Base-by-base conservation (phyloP, 2,113 vertebrate genomes). In the Poeciliopsis prolifica region DNA sequence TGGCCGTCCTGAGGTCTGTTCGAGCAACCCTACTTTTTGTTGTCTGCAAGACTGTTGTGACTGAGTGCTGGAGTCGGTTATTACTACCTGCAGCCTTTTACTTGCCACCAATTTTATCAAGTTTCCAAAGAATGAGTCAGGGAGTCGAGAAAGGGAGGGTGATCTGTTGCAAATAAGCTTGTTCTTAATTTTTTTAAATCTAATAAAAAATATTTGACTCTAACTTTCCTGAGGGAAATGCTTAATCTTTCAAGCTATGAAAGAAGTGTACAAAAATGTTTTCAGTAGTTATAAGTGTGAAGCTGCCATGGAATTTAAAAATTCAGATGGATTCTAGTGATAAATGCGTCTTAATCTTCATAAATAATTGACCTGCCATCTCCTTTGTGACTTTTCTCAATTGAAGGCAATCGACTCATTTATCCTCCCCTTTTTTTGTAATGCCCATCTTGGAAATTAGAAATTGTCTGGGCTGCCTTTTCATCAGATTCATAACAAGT, bases 401-500 rank as follows among this genome's bases (percentile, higher is more conserved):
- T 82, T 48, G 66, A 78, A 58, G 66, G 51, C 1, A 75, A 10
- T 10, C 13, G 30, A 60, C 51, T 44, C 15, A 75, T 67, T 65
- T 85, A 75, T 28, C 68, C 31, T 35, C 11, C n/a, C 1, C 19
- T 42, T 31, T 11, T 61, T 68, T 61, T 73, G 35, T 26, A 22
- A 11, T 64, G 37, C 51, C 35, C 61, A 24, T 77, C 60, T 73
- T 72, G 28, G 74, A 79, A 74, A 61, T 64, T 60, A 30, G 74
- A 79, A 72, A 61, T 64, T 60, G 24, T 78, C 31, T 42, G 28
- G 77, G 44, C 79, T 65, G 54, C 37, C 63, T 71, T 77, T 80
- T 71, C 44, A 66, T 33, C 58, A 80, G 77, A 89, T 90, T 85
- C 78, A 65, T n/a, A 35, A 70, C 63, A 14, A 78, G 81, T 51